Percentiles rank a stretch among this genome's conserved stretches.
These are phyloP conservation scores for Drosophila sordidapex DNA, from an alignment of 2,888 invertebrate genomes.

Conservation along the genomic window DNA sequence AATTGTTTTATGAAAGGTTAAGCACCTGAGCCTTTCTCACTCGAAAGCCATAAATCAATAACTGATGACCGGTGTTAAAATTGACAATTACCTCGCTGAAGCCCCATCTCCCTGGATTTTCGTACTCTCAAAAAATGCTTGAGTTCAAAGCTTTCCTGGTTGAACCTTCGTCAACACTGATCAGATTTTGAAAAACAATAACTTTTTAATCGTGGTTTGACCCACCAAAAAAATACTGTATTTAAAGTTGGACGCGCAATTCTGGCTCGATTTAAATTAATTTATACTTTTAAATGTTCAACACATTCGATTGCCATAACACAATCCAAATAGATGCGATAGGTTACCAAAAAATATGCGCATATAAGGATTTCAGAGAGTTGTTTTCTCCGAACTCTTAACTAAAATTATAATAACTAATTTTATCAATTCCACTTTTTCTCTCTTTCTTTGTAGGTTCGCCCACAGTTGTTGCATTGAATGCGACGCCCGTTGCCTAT, in stretches of 20 bases:
- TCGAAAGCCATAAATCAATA: background rate
- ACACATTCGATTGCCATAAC: background rate
- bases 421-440: background rate
- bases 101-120: background rate
- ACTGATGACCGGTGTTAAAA: background rate
- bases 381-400: background rate
- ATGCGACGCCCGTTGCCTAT: slow-evolving; percentile 89
- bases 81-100: background rate
- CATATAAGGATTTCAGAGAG: background rate
- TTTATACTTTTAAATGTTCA: background rate
- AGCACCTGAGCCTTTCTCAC: background rate
- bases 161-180: background rate
- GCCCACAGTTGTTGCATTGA: slow-evolving; percentile 88
- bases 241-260: background rate
- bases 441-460: slow-evolving; percentile 86
- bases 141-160: background rate
- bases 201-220: background rate
- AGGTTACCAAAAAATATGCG: no score
- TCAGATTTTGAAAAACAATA: background rate
- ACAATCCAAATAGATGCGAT: background rate
- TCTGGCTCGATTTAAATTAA: background rate
- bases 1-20: background rate
- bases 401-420: background rate
- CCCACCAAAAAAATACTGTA: background rate
- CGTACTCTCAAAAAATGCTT: background rate